Evolutionary conservation across 2,888 invertebrate genomes (phyloP).

Genomic region (Tricholauxania praeusta): DNA sequence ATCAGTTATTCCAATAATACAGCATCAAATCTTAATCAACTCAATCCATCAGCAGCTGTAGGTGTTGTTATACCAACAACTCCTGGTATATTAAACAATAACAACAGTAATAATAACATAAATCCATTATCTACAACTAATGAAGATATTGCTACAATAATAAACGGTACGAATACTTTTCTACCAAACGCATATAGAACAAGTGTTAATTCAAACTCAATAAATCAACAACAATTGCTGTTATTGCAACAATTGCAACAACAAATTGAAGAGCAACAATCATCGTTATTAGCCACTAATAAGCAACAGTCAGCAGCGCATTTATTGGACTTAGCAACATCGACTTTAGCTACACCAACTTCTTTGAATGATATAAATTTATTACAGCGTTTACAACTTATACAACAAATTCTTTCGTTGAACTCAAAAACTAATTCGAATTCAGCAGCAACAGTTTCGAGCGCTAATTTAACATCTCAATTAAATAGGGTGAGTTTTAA

Average conservation of each 20-base stretch:
- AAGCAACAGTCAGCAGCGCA: constrained; percentile 20
- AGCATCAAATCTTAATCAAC: constrained; percentile 41
- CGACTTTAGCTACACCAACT: constrained; percentile 38
- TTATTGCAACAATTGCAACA: constrained; percentile 43
- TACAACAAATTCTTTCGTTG: constrained; percentile 48
- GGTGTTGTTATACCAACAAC: constrained; percentile 65
- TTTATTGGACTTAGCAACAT: constrained; percentile 28
- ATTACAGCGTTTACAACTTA: constrained; percentile 42
- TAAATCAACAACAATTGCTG: constrained; percentile 28
- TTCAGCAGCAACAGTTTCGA: background rate
- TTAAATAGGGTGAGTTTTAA: constrained; percentile 7
- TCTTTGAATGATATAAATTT: constrained; percentile 43
- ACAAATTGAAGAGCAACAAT: constrained; percentile 48
- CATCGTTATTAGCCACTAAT: constrained; percentile 11
- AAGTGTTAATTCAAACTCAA: constrained; percentile 26
- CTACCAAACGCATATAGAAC: constrained; percentile 43
- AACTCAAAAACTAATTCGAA: constrained; percentile 43
- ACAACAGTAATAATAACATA: constrained; percentile 21
- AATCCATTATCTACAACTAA: background rate
- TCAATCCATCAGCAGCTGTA: constrained; percentile 52
- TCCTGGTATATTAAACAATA: constrained; percentile 47
- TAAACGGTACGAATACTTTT: constrained; percentile 27
- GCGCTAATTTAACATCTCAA: background rate
- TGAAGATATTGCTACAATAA: constrained; percentile 3
- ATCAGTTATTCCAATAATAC: constrained; percentile 33